Conservation (phyloP, 2,797 vertebrate genomes). For the Rhynchotus rufescens region DNA sequence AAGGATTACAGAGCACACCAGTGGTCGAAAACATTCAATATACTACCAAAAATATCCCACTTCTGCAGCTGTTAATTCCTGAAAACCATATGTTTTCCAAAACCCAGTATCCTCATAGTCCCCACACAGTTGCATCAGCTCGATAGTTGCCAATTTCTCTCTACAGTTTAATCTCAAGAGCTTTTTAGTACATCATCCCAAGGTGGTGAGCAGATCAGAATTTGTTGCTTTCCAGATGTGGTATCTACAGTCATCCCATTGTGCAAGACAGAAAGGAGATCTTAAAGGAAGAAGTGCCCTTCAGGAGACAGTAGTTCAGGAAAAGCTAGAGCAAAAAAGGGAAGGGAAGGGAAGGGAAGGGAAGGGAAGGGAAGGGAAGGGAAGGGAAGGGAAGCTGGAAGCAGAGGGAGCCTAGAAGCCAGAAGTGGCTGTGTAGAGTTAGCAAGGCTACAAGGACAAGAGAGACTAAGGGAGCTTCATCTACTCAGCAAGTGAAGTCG, state of each 20-base stretch:
- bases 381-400: not conserved
- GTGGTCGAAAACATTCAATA: not conserved
- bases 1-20: not conserved
- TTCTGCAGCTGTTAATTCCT: conserved; percentile 6
- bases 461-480: not conserved
- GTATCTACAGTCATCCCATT: not conserved
- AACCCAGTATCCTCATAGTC: not conserved
- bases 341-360: too few relatives aligned
- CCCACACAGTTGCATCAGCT: not conserved
- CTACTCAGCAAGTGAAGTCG: conserved; percentile 9
- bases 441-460: conserved; percentile 29
- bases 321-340: not conserved
- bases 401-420: not conserved
- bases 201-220: conserved; percentile 27
- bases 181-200: conserved; percentile 20
- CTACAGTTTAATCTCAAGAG: conserved; percentile 17
- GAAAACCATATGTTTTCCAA: not conserved
- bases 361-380: not conserved
- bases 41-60: not conserved
- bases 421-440: not conserved
- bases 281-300: conserved; percentile 23
- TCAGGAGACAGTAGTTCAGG: not conserved
- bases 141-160: not conserved
- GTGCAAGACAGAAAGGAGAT: not conserved
- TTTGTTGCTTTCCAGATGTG: conserved; percentile 19